Evolutionary conservation across 1,140 invertebrate species (phyloP).

Genomic region (Rhopalosiphum padi): DNA sequence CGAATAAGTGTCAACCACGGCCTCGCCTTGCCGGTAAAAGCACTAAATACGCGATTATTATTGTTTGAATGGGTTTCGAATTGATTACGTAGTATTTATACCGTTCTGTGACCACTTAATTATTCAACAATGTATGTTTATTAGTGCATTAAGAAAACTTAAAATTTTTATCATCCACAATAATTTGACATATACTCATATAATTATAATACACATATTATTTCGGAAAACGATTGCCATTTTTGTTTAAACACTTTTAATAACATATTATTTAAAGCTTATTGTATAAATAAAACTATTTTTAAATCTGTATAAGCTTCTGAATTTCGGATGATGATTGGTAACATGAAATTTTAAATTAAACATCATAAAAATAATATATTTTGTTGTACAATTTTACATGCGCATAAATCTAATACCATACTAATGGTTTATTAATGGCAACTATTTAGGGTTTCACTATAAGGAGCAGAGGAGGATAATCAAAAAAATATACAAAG

Average conservation of each 20-base stretch:
- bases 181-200: background rate
- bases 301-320: background rate
- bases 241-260: background rate
- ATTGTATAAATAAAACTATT: background rate
- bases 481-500: background rate
- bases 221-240: background rate
- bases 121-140: background rate
- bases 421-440: background rate
- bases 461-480: background rate
- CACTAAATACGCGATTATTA: background rate
- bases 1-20: constrained; percentile 17
- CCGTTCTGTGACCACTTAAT: background rate
- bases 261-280: background rate
- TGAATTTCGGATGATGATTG: background rate
- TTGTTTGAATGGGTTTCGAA: background rate
- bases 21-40: background rate
- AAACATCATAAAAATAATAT: no score
- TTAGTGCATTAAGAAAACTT: background rate
- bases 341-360: background rate
- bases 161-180: background rate
- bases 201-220: background rate
- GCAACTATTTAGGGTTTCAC: background rate
- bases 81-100: background rate
- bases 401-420: background rate
- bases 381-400: background rate